phyloP scores from a whole-genome alignment of 2,888 invertebrate genomes.

The Unio delphinus region DNA sequence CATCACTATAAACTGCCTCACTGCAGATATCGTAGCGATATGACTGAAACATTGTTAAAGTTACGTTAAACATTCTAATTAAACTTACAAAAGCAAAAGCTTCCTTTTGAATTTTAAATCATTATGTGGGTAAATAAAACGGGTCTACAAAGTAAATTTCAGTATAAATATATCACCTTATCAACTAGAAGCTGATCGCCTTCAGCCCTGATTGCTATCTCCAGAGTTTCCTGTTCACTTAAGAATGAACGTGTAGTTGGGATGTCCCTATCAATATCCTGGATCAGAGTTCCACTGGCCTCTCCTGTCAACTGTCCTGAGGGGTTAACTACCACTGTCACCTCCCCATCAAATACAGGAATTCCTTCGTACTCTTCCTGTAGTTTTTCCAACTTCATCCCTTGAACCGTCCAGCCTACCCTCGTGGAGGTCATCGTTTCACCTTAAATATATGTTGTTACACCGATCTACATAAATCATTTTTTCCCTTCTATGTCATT shows the following conservation, averaged over 20 bases:
- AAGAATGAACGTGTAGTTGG: conserved; percentile 14
- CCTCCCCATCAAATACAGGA: conserved; percentile 36
- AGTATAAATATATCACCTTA: not conserved
- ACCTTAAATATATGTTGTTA: conserved; percentile 7
- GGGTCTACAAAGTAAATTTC: no score
- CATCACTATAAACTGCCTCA: no score
- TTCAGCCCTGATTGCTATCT: conserved; percentile 13
- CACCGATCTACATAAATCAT: no score
- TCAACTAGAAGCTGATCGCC: not conserved
- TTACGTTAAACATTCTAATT: no score
- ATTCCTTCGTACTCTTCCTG: conserved; percentile 39
- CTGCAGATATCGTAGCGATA: no score
- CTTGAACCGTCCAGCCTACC: conserved; percentile 25
- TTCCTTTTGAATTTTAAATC: no score
- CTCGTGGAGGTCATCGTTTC: conserved; percentile 14
- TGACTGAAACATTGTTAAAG: no score
- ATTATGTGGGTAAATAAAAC: no score
- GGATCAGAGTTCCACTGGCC: conserved; percentile 33
- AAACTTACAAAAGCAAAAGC: no score
- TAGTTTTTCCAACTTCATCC: conserved; percentile 32
- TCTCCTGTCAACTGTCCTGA: conserved; percentile 29
- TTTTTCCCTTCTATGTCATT: no score
- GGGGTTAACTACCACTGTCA: conserved; percentile 33
- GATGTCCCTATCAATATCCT: conserved; percentile 35
- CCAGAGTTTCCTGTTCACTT: conserved; percentile 16